These are phyloP conservation scores for Trichomalopsis sarcophagae DNA, from an alignment of 1,140 invertebrate genomes.

Conservation along the genomic window DNA sequence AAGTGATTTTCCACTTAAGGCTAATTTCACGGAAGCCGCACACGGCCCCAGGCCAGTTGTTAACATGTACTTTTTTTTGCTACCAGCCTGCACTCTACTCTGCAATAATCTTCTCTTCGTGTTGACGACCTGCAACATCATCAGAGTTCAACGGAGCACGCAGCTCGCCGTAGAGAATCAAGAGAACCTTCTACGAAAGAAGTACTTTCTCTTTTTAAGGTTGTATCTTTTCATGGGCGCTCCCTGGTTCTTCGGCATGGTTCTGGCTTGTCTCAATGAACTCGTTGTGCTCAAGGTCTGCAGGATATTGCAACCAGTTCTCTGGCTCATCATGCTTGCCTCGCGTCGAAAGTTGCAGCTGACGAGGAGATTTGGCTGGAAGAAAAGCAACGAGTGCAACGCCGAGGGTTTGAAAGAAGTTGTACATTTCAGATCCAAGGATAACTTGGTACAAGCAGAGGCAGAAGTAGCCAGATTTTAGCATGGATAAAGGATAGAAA, in stretches of 20 bases:
- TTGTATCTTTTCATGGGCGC: slow-evolving; percentile 67
- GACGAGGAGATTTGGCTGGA: background rate
- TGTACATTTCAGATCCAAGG: background rate
- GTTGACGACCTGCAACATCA: slow-evolving; percentile 62
- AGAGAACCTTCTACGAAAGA: slow-evolving; percentile 56
- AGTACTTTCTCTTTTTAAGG: slow-evolving; percentile 63
- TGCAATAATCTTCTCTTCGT: slow-evolving; percentile 64
- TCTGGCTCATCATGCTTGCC: slow-evolving; percentile 62
- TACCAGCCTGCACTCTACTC: slow-evolving; percentile 60
- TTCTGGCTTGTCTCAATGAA: slow-evolving; percentile 62
- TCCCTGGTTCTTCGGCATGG: slow-evolving; percentile 66
- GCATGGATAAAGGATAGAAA: background rate
- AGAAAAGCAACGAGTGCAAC: background rate
- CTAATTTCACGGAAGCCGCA: slow-evolving; percentile 59
- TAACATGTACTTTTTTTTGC: slow-evolving; percentile 63
- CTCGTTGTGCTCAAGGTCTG: slow-evolving; percentile 63
- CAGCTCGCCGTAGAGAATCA: slow-evolving; percentile 60
- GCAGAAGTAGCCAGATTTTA: background rate
- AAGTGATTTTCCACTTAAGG: slow-evolving; percentile 58
- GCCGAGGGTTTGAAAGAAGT: background rate
- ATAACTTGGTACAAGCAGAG: background rate
- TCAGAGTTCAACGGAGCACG: slow-evolving; percentile 60
- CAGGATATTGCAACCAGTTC: slow-evolving; percentile 60
- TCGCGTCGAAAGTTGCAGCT: slow-evolving; percentile 45
- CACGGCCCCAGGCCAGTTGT: slow-evolving; percentile 57